Percentiles rank a stretch among this genome's conserved stretches.
Evolutionary conservation across 2,797 vertebrate species (phyloP).

Genomic region (Sebastes diploproa): DNA sequence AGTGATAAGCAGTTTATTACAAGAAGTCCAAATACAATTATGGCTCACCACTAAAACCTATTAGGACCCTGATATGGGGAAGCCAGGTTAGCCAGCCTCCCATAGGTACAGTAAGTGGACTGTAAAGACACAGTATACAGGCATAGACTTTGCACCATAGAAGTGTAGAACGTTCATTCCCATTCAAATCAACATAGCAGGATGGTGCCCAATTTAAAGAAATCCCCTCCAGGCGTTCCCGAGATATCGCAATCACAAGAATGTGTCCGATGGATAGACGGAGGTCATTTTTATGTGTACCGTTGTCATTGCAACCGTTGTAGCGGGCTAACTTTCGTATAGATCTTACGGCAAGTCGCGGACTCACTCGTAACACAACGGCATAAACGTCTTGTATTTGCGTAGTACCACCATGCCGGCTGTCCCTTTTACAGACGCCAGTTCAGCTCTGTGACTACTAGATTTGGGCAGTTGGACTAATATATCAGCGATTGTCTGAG

Average conservation of each 20-base stretch:
- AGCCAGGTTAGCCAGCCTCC: slow-evolving; percentile 26
- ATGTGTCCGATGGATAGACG: rapidly evolving
- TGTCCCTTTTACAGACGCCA: no score
- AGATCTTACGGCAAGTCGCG: no score
- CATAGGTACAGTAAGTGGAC: slow-evolving; percentile 27
- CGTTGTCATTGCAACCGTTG: no score
- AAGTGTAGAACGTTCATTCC: background rate
- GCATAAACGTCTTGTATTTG: no score
- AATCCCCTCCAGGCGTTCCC: no score
- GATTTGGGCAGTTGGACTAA: no score
- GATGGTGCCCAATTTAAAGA: background rate
- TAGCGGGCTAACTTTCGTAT: no score
- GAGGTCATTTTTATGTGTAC: rapidly evolving
- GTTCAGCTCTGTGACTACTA: no score
- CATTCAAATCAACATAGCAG: background rate
- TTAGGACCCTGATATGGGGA: slow-evolving; percentile 47
- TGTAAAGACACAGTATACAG: background rate
- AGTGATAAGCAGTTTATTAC: slow-evolving; percentile 75
- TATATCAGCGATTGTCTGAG: no score
- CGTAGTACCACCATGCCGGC: no score
- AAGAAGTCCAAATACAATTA: slow-evolving; percentile 74
- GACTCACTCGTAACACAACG: no score
- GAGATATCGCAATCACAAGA: no score
- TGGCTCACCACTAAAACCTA: slow-evolving; percentile 67
- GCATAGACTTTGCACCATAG: background rate